Evolutionary conservation across 2,888 invertebrate species (phyloP), one percentile per base, ranked within the genome.

Genomic region (Heliconius erato): DNA sequence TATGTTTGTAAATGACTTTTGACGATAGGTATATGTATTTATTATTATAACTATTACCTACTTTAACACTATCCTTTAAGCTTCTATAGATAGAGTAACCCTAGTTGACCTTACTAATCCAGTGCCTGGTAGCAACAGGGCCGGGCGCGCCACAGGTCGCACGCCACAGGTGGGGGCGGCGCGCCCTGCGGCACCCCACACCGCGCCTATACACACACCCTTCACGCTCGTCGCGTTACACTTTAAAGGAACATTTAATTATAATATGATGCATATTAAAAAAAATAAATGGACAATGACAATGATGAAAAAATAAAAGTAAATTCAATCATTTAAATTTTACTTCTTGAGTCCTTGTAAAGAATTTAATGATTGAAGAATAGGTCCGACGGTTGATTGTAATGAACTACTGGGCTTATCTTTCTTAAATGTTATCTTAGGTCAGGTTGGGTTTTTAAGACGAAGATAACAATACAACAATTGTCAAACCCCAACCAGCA

Each of bases 141-240:
- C 11, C 63, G 69, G 79, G 80, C 71, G 84, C 67, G 79, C 84
- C 78, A 84, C 82, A 82, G 82, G 82, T 82, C 44, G 67, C 72
- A 49, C 35, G 83, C 83, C 77, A 83, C 84, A 84, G 83, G 84
- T 83, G 81, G 80, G 80, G 83, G 83, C 84, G 83, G 82, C 79
- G 80, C 23, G 23, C 32, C 67, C 44, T 44, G 54, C 59, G 26
- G 69, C 63, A 23, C 69, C 49, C 79, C 63, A 5, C 32, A 65
- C 68, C 77, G 12, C 35, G 28, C 82, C 79, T 74, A 35, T 74
- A 44, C 69, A 35, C 9, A 40, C 63, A 76, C 63, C 16, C 76
- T 63, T 26, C 9, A 63, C 35, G 35, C 63, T 76, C n/a, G 26
- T 63, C 4, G 35, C 35, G 26, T 32, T 16, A 16, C 12, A 59